These are phyloP conservation scores for Neodiprion lecontei DNA, from an alignment of 1,140 invertebrate genomes.

Conservation along the genomic window DNA sequence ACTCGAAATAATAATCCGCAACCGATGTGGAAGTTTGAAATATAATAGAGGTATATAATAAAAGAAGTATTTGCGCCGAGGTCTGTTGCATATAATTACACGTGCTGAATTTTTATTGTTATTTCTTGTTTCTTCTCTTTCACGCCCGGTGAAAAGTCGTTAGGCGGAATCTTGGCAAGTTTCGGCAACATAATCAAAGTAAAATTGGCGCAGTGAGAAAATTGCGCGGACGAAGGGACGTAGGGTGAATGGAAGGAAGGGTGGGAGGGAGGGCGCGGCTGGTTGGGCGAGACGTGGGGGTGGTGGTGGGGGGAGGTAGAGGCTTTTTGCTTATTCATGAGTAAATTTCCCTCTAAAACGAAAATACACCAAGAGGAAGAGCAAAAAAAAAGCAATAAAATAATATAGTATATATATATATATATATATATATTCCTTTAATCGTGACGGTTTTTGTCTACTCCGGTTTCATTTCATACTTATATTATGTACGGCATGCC, in stretches of 20 bases:
- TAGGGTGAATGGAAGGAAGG: neutral
- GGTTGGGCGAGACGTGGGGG: conserved; percentile 7
- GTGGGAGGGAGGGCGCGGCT: conserved; percentile 6
- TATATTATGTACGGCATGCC: too few species aligned
- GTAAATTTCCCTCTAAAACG: conserved; percentile 39
- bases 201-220: conserved; percentile 26
- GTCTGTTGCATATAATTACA: neutral
- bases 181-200: conserved; percentile 33
- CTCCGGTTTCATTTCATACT: neutral
- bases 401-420: too few species aligned
- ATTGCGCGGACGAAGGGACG: neutral
- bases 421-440: neutral
- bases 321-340: conserved; percentile 39
- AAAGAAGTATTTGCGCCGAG: neutral
- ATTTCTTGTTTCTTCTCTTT: neutral
- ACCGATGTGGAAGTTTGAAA: too few species aligned
- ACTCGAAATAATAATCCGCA: too few species aligned
- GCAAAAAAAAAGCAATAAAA: neutral
- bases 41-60: too few species aligned
- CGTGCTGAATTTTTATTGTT: conserved; percentile 8
- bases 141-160: conserved; percentile 14
- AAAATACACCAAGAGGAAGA: conserved; percentile 27
- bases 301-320: conserved; percentile 28
- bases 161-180: conserved; percentile 22
- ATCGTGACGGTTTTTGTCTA: neutral